Base-by-base conservation (phyloP, 2,888 invertebrate genomes). In the Noctua comes region DNA sequence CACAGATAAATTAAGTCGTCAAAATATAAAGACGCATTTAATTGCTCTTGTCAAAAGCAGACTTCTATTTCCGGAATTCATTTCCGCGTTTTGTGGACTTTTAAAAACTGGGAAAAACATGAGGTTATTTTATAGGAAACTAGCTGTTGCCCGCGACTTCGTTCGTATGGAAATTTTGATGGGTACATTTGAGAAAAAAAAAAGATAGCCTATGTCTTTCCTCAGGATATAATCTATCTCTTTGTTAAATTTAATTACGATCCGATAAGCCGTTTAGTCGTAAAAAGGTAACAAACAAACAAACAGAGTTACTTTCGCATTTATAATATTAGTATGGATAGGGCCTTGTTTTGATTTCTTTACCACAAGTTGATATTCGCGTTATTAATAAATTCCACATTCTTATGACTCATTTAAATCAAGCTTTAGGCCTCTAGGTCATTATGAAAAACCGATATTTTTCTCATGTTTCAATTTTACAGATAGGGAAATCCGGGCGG, bases 381-480 rank as follows among this genome's bases (percentile, higher is more conserved):
- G n/a, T 48, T 65, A 65, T 62, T 24, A 46, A 46, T 73, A 62
- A 65, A 70, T 64, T 31, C 24, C 57, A 36, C 48, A 51, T 46
- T 51, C 21, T 24, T 8, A 2, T 69, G 82, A 82, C 64, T 78
- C 78, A 77, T 36, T 43, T 36, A 6, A 48, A 40, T 66, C 21
- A 36, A 40, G 27, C 43, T 54, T 21, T 43, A 31, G 8, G 62
- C 10, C 10, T 31, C 21, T 31, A 31, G 5, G 31, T 31, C 62
- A 31, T 62, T 21, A 21, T 43, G 66, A 13, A 74, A 64, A 64
- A 57, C 27, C 31, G 5, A 68, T 68, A 46, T 36, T 46, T 27
- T 46, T 24, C 1, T 21, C 5, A 27, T 24, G 13, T 36, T 40
- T 1, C 1, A 2, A 16, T 36, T 43, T 43, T 43, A 69, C 4